Evolutionary conservation across 2,113 vertebrate species (phyloP).

Genomic region (Cinclus cinclus): DNA sequence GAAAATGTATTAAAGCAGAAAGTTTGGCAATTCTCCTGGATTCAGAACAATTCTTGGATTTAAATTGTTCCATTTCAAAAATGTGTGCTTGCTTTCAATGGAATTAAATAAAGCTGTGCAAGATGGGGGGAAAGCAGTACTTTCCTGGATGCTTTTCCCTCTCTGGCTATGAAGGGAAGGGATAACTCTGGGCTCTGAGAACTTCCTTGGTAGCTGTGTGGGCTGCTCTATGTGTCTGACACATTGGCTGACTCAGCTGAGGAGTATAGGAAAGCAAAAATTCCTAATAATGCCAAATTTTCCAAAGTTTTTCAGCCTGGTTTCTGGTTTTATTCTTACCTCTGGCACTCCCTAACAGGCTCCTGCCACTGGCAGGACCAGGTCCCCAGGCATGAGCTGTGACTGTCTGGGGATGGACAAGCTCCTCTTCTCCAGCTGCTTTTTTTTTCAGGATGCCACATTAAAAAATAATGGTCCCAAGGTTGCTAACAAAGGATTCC

Average conservation of each 20-base stretch:
- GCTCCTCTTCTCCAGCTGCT: background rate
- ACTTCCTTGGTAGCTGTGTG: background rate
- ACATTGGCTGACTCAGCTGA: background rate
- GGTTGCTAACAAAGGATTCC: background rate
- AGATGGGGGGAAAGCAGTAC: background rate
- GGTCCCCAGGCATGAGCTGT: fast-evolving
- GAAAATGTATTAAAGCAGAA: conserved; percentile 59
- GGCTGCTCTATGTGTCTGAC: background rate
- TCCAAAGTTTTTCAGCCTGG: background rate
- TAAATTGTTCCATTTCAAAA: conserved; percentile 49
- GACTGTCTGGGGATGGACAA: background rate
- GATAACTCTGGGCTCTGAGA: background rate
- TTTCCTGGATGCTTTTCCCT: conserved; percentile 29
- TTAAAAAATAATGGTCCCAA: background rate
- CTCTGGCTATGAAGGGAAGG: background rate
- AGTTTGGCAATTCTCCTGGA: conserved; percentile 65
- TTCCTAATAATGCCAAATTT: background rate
- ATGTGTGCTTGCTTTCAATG: conserved; percentile 35
- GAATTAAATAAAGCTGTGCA: conserved; percentile 72
- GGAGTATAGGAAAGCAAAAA: background rate
- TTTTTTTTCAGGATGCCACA: background rate
- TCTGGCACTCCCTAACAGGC: background rate
- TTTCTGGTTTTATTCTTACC: background rate
- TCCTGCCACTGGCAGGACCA: background rate
- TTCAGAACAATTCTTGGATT: conserved; percentile 61